Evolutionary conservation across 2,888 invertebrate genomes (phyloP), one percentile per base, ranked within the genome.

Genomic region (Sphecodes monilicornis): DNA sequence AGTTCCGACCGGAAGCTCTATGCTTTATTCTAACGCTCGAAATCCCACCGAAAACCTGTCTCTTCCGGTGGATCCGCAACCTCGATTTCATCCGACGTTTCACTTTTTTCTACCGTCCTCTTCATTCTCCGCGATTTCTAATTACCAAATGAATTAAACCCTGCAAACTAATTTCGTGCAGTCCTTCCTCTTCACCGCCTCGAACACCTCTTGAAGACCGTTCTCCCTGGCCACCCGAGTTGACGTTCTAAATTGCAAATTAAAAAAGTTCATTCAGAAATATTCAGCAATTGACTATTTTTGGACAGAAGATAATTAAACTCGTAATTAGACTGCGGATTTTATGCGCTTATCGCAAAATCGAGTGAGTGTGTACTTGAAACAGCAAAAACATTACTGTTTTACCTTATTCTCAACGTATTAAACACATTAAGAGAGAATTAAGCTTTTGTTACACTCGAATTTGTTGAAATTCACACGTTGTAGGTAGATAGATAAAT

Each of bases 151-250:
- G 29, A 36, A 46, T 50, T 36, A 68, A 76, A 39, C 10, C 50
- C 76, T 50, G 50, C 95, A 95, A 46, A 86, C 89, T 85, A 94
- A 92, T 76, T 85, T 86, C 78, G 89, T 86, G 86, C 95, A 95
- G 73, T 94, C 90, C 87, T 92, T 93, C 74, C 91, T 92, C 87
- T 92, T 93, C 57, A 93, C 93, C 6, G 94, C 94, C 70, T 91
- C 91, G 85, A 95, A 94, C 74, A 95, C 90, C 80, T 93, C 93
- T 36, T 89, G 88, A 41, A 95, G 91, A 11, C 93, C 94, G 81
- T 93, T 92, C 78, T 92, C 91, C 74, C 89, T 91, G n/a, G 93
- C 93, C 71, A 90, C 88, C 57, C 91, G 90, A 36, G 93, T 92
- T 13, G 92, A 85, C 32, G 93, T 93, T 83, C 95, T 95, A 90